These are phyloP conservation scores for Falco rusticolus DNA, from an alignment of 2,797 vertebrate species.

Conservation along the genomic window DNA sequence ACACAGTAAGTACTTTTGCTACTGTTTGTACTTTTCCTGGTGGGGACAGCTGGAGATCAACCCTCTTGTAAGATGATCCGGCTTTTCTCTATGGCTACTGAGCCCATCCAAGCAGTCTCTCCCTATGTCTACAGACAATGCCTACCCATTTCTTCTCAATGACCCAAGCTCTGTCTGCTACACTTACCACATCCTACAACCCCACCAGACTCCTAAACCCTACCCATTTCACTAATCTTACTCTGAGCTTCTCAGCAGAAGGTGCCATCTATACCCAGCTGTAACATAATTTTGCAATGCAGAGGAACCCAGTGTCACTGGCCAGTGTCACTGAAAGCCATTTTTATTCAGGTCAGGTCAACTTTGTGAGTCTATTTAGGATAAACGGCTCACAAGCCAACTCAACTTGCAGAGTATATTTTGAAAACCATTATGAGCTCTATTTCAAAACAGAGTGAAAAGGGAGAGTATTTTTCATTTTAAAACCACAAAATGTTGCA, in stretches of 20 bases:
- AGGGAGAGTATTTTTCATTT: background rate
- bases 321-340: background rate
- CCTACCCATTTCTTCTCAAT: background rate
- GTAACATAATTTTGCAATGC: background rate
- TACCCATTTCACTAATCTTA: background rate
- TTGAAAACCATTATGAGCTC: background rate
- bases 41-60: background rate
- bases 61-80: background rate
- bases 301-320: background rate
- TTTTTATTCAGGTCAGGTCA: background rate
- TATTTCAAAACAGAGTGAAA: background rate
- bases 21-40: background rate
- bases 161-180: background rate
- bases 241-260: background rate
- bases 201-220: background rate
- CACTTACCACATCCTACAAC: background rate
- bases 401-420: background rate
- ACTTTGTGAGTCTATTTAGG: background rate
- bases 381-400: background rate
- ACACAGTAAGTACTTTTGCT: background rate
- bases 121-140: accelerated
- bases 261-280: background rate
- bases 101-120: background rate
- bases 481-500: background rate
- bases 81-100: background rate